Evolutionary conservation across 2,113 vertebrate genomes (phyloP), one percentile per base, ranked within the genome.

Genomic region (Ptyas mucosa): DNA sequence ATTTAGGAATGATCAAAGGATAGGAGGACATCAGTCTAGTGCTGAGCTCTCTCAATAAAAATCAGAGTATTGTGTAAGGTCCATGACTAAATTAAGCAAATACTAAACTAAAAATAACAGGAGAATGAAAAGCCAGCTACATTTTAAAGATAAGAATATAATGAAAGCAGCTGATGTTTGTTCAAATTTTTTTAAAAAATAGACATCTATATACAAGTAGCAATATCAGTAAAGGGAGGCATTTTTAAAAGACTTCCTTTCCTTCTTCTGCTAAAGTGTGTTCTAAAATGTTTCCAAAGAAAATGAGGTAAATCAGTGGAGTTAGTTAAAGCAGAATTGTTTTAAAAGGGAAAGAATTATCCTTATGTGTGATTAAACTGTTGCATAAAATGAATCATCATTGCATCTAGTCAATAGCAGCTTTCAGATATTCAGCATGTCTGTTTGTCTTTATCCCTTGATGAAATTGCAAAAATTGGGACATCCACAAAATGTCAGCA

Each of bases 1-100:
- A 9, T 26, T 94, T 86, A 54, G 92, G 89, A 21, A 94, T 5
- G 14, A 95, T 91, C 21, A 94, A 95, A 95, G 21, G n/a, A 54
- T 43, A 3, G 24, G 1, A 1, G 0, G 23, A 95, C 91, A 12
- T 0, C 23, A 89, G 89, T 92, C 9, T n/a, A 85, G 85, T 89
- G 88, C 15, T 3, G 88, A 1, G 26, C 69, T 5, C 6, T 90
- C 57, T 85, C 51, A 89, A 52, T 8, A 69, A 0, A 12, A 90
- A 26, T 58, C 20, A 29, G 51, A 96, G 51, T 3, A 55, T 14
- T 55, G 61, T 55, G 1, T 51, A 23, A 88, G 18, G 7, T 15
- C 46, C 12, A 9, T 54, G 94, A 93, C 89, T 92, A 95, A 94
- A 95, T 39, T 86, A 96, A 93, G 51, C 9, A 96, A 3, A 61